Evolutionary conservation across 2,797 vertebrate species (phyloP), one percentile per base, ranked within the genome.

Genomic region (Cossypha heuglini): DNA sequence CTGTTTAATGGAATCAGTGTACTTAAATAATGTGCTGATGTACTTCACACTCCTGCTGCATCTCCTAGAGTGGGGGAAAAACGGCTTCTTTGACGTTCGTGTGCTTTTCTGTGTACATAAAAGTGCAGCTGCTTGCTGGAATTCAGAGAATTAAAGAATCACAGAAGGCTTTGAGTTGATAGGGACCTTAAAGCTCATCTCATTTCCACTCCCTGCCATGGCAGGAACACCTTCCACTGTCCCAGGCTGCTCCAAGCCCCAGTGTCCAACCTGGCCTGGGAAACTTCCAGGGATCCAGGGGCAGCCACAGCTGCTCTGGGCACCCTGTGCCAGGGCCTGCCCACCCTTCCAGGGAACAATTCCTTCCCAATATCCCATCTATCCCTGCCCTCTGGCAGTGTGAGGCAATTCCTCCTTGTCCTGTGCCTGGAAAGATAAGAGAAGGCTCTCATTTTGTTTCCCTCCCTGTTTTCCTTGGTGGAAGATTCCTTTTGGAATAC

Each of bases 1-100:
- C 84, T 95, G 90, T 95, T 95, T 91, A 95, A 93, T 94, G 82
- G 91, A 72, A 92, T 92, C 93, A 78, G 62, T 75, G 86, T 84
- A 75, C 88, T 95, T 94, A 88, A 95, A 83, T 94, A 90, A 93
- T 55, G 85, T 96, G 58, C 89, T 94, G 85, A 75, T 88, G 93
- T 85, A 82, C 86, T 96, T 96, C 88, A 87, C 88, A 57, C 90
- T 93, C 57, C 86, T 90, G 67, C 86, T 76, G 19, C 79, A 57
- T 69, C 92, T 95, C 90, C 83, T 90, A 38, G 91, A 80, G 79
- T 42, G 89, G 68, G 68, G 79, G 71, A 38, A 25, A 54, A 74
- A 73, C 40, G 6, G 55, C 59, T 48, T 5, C 63, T 83, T 57
- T 76, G 85, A 80, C 7, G 8, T 85, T 71, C 4, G 0, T 40